Evolutionary conservation across 2,113 vertebrate genomes (phyloP).

Genomic region (Trichechus manatus): DNA sequence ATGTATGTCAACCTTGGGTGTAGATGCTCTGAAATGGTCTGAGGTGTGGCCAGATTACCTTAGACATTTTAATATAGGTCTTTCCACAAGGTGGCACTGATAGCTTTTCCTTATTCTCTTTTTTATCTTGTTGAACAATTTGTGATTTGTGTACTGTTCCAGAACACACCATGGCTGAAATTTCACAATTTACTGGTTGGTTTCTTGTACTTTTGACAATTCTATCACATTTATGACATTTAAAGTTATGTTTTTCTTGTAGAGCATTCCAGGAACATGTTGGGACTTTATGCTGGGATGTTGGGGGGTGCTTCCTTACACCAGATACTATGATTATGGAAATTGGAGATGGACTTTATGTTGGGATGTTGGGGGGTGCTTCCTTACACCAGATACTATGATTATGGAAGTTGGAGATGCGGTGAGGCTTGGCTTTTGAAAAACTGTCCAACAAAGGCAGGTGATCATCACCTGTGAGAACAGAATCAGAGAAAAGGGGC

Average conservation of each 20-base stretch:
- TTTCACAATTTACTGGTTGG: conserved; percentile 17
- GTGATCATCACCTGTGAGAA: not conserved
- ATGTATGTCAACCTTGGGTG: rapidly evolving
- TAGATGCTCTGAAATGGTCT: not conserved
- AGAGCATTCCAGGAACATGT: not conserved
- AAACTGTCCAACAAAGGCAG: not conserved
- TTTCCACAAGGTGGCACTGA: conserved; percentile 83
- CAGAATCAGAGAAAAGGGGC: not conserved
- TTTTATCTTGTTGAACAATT: conserved; percentile 6
- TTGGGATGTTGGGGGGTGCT: not conserved
- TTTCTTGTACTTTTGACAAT: conserved; percentile 37
- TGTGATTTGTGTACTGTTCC: conserved; percentile 37
- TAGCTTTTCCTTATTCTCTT: conserved; percentile 67
- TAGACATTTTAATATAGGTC: conserved; percentile 71
- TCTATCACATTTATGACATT: not conserved
- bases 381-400: not conserved
- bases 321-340: not conserved
- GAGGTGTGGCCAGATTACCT: conserved; percentile 66
- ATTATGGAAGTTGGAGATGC: not conserved
- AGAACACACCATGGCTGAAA: not conserved
- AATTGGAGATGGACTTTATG: not conserved
- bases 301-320: not conserved
- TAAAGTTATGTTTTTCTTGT: not conserved
- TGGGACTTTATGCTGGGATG: not conserved
- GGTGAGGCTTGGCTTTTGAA: not conserved